phyloP scores from a whole-genome alignment of 2,113 vertebrate species.

The Lepus timidus region DNA sequence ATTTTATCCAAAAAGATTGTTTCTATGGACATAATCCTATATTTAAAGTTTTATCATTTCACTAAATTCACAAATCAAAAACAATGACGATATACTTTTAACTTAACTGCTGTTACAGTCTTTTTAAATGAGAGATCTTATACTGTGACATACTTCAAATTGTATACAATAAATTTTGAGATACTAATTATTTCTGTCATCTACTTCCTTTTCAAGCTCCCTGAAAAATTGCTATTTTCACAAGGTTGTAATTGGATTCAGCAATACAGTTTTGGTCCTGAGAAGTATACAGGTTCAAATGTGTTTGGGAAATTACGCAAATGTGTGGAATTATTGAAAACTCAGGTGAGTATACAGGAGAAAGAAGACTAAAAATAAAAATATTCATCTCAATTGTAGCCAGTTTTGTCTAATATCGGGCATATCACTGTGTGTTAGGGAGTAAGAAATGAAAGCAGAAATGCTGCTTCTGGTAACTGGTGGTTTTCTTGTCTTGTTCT shows the following conservation, averaged over 20 bases:
- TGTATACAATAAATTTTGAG: not conserved
- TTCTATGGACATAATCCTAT: not conserved
- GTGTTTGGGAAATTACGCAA: conserved; percentile 90
- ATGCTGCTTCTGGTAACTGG: not conserved
- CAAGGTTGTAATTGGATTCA: conserved; percentile 94
- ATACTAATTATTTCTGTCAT: conserved; percentile 58
- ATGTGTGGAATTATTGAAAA: conserved; percentile 89
- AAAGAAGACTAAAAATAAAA: not conserved
- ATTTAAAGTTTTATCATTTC: not conserved
- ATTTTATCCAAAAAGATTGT: conserved; percentile 28
- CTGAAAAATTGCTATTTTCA: conserved; percentile 91
- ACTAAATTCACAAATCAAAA: conserved; percentile 2
- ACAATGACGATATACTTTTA: not conserved
- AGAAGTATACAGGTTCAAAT: conserved; percentile 89
- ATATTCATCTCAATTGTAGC: rapidly evolving
- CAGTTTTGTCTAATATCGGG: rapidly evolving
- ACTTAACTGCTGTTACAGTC: not conserved
- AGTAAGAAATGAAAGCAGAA: not conserved
- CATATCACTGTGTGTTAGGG: rapidly evolving
- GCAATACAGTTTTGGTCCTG: conserved; percentile 91
- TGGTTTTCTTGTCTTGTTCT: not conserved
- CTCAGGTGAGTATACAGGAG: conserved; percentile 85
- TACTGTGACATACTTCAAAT: not conserved
- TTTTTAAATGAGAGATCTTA: not conserved
- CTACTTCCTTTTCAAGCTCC: conserved; percentile 85